Conservation (phyloP, 2,797 vertebrate genomes). For the Gila robusta region DNA sequence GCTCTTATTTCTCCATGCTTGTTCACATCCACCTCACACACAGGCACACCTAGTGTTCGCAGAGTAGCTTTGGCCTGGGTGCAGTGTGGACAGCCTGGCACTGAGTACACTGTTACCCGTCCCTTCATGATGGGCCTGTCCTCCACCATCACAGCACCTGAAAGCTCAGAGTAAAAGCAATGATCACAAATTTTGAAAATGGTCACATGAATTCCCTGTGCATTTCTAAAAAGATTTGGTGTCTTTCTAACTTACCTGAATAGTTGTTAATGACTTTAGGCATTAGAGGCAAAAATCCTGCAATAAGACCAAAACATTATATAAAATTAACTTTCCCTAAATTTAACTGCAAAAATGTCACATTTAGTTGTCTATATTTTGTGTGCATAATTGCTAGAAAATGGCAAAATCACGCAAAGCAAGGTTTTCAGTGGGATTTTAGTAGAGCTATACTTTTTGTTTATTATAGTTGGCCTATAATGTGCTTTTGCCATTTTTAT, state of each 20-base stretch:
- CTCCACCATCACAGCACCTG: slow-evolving; percentile 73
- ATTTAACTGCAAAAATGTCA: neutral
- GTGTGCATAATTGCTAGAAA: neutral
- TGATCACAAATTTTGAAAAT: neutral
- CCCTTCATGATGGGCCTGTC: slow-evolving; percentile 63
- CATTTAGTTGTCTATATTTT: neutral
- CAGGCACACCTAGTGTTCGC: slow-evolving; percentile 69
- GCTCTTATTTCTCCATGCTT: slow-evolving; percentile 71
- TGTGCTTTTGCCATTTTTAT: neutral
- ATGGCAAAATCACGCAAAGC: neutral
- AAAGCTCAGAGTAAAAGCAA: slow-evolving; percentile 1
- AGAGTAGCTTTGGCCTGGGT: slow-evolving; percentile 76
- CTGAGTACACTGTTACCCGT: slow-evolving; percentile 79
- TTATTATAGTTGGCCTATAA: too few relatives aligned
- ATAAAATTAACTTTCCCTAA: neutral
- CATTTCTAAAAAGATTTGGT: neutral
- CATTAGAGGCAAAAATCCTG: neutral
- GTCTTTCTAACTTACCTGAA: neutral
- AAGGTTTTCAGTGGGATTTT: neutral
- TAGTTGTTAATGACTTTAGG: neutral
- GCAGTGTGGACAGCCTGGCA: slow-evolving; percentile 80
- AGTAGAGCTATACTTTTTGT: neutral
- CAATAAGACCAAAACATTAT: neutral
- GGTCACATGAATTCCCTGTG: neutral
- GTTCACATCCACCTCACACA: slow-evolving; percentile 76